Percentiles rank a stretch among this genome's conserved stretches.
phyloP scores from a whole-genome alignment of 2,888 invertebrate species.

The Tanytarsus gracilentus region DNA sequence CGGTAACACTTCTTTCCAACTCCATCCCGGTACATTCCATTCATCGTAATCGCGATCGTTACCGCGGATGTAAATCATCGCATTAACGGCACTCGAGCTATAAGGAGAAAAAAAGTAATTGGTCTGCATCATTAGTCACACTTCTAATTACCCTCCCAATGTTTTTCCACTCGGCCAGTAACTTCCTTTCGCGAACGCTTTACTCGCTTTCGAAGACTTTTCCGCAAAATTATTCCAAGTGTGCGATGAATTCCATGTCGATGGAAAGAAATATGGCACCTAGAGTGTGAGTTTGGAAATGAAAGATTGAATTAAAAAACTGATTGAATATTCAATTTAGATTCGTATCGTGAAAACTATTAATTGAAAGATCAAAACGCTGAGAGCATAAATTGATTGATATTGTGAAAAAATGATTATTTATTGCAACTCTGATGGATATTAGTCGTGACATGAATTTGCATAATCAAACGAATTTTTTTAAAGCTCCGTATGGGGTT shows the following conservation, averaged over 20 bases:
- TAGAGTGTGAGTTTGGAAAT: constrained; percentile 27
- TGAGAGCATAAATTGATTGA: too few relatives aligned
- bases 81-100: constrained; percentile 17
- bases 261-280: constrained; percentile 34
- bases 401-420: not conserved
- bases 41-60: constrained; percentile 6
- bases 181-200: constrained; percentile 8
- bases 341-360: not conserved
- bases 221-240: constrained; percentile 37
- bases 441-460: too few relatives aligned
- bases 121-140: not conserved
- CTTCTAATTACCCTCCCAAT: constrained; percentile 13
- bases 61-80: constrained; percentile 15
- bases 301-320: not conserved
- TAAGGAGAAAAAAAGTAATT: too few relatives aligned
- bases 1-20: not conserved
- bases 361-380: too few relatives aligned
- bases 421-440: not conserved
- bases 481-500: constrained; percentile 3
- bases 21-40: constrained; percentile 8
- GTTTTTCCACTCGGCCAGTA: constrained; percentile 20
- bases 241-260: constrained; percentile 34
- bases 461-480: not conserved
- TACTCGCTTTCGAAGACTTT: constrained; percentile 33
- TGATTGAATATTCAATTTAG: not conserved